Evolutionary conservation across 2,797 vertebrate genomes (phyloP), one percentile per base, ranked within the genome.

Genomic region (Podarcis lilfordi): DNA sequence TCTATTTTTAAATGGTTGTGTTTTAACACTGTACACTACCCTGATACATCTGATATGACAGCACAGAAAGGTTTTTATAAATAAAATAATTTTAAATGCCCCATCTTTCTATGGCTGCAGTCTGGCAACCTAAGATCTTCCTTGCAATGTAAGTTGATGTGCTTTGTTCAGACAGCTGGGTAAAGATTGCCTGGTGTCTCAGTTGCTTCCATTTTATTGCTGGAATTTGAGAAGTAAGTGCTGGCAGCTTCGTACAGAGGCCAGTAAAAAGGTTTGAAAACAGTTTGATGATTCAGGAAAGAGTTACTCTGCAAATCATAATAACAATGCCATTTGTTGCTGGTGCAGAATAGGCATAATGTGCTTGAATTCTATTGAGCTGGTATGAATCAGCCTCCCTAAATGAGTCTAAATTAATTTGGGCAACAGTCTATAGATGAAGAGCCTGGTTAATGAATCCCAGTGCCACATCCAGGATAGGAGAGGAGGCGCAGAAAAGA

Each of bases 371-470:
- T 64, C 71, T 89, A 66, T 89, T 89, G 88, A 87, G 82, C 84
- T 85, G 32, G 86, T 92, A 89, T 82, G 87, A 94, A 93, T 92
- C 85, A 11, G 27, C 87, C 32, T 78, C 79, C 85, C 86, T 91
- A 93, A 94, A 89, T 71, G 68, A 88, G 91, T 93, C 69, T 89
- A 89, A 88, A 94, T 94, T 89, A 92, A 94, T 89, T 89, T 89
- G 55, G 85, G 86, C 82, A 91, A 79, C 50, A 25, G 80, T 64
- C 68, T 86, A 69, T 66, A 68, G 81, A 88, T 90, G 82, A 86
- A 72, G 87, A 92, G 90, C 85, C 89, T 92, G 45, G 80, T 87
- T 92, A 93, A 94, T 88, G 89, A 94, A 84, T 75, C 40, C 27
- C 83, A 95, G 82, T 75, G 27, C n/a, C 78, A 88, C 85, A 50